These are phyloP conservation scores for Euborellia annulipes DNA, from an alignment of 1,140 invertebrate genomes.

Conservation along the genomic window DNA sequence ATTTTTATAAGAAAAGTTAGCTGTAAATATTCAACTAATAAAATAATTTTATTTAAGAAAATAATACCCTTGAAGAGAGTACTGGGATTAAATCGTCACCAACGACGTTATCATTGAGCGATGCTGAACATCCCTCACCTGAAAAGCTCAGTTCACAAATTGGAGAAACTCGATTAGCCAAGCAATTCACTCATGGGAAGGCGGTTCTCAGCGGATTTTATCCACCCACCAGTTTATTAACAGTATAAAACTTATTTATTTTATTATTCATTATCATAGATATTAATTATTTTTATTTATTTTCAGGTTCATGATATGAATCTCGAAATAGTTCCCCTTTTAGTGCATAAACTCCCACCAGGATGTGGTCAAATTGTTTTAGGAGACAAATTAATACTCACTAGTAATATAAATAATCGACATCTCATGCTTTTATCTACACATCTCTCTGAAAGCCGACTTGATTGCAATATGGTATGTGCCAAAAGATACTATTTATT, in stretches of 20 bases:
- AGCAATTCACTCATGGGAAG: no score
- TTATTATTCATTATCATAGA: constrained; percentile 5
- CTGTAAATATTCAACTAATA: no score
- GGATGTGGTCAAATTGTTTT: constrained; percentile 9
- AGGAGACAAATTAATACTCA: constrained; percentile 44
- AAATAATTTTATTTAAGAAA: no score
- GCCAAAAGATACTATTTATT: not conserved
- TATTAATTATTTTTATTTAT: constrained; percentile 2
- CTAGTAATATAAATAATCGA: constrained; percentile 31
- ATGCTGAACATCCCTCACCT: no score
- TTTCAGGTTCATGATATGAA: constrained; percentile 43
- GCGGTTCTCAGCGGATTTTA: constrained; percentile 31
- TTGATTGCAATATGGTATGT: constrained; percentile 35
- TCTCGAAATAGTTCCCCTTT: constrained; percentile 44
- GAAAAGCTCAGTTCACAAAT: no score
- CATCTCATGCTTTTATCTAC: constrained; percentile 40
- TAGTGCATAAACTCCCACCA: constrained; percentile 42
- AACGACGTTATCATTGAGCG: no score
- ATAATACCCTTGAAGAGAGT: no score
- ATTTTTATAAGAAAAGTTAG: no score
- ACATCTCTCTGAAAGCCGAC: constrained; percentile 38
- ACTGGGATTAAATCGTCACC: no score
- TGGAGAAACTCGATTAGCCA: no score
- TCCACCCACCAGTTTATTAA: constrained; percentile 30
- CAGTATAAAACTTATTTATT: constrained; percentile 20